Evolutionary conservation across 2,113 vertebrate species (phyloP), one percentile per base, ranked within the genome.

Genomic region (Ploceus nigricollis): DNA sequence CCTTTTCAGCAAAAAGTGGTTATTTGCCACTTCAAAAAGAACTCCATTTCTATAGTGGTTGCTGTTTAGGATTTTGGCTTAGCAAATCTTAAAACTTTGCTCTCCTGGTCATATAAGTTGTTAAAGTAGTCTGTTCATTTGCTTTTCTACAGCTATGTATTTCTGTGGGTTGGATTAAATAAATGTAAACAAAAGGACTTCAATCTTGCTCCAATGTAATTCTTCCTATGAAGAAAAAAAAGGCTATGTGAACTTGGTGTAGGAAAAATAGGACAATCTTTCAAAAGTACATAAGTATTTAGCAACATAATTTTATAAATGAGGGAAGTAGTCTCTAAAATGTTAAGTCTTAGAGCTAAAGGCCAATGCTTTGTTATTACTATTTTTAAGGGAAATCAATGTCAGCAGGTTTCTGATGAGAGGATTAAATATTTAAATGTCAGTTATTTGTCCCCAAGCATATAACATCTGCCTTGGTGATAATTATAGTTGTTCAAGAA

Each of bases 401-500:
- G 13, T 60, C 70, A 73, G 31, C 35, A 71, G 81, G n/a, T 81
- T 89, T 94, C 42, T 95, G 68, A 86, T 68, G 45, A 69, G 30
- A 85, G 2, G 50, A 72, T 76, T 39, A 91, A 85, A 66, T 90
- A 78, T 93, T 86, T 87, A 76, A 89, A 68, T 82, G 25, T 58
- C 54, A 80, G 2, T 84, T 86, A 80, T 79, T 64, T 79, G 42
- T 93, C 83, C 73, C 56, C 51, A 87, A 61, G 64, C n/a, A 66
- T 95, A 81, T 95, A 66, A 95, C 33, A 65, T 77, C 58, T 82
- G 48, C 64, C 91, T 73, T 50, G 75, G 12, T 77, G 72, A 87
- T 65, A 82, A 78, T 93, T 90, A 78, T 18, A 91, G 33, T 42
- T 92, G 9, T 73, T 87, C 88, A 91, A 97, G 89, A 92, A 54